Evolutionary conservation across 2,113 vertebrate genomes (phyloP), one percentile per base, ranked within the genome.

Genomic region (Phrynosoma platyrhinos): DNA sequence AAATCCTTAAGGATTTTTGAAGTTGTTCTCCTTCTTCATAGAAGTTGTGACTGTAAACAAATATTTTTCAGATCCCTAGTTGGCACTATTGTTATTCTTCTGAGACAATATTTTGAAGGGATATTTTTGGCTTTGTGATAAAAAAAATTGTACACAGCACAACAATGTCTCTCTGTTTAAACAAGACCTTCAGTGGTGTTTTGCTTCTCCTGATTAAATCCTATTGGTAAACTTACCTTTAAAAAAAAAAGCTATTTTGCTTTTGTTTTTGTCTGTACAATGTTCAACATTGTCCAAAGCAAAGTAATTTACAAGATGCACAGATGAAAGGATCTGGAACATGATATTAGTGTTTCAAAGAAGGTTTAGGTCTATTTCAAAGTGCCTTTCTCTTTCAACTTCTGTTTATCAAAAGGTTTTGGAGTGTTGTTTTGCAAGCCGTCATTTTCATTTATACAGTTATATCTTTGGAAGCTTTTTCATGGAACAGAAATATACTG

Each of bases 261-360:
- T 47, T 47, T 47, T 47, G 42, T 47, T 47, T 47, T 92, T 79
- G 58, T 75, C 66, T 10, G 68, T 92, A 86, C 90, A 82, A 83
- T 74, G 0, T 93, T 71, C 93, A 27, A 55, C 55, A 88, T 88
- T 85, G 92, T 53, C 83, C 55, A 86, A 40, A 86, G 78, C 85
- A 93, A 93, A 93, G 88, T 76, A 62, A 91, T 89, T 92, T 88
- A 84, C 55, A 84, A 71, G 14, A 86, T 76, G 21, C 79, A 84
- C 62, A 87, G 86, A 84, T 0, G 78, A 93, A 91, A 64, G 0
- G 83, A 47, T 75, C 64, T 92, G 68, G 42, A 40, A 75, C 82
- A 71, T 40, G 85, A 83, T 91, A 91, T 90, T 81, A 91, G 82
- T 79, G 85, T 93, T 91, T 92, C 83, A 91, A 88, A 75, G 77